Conservation (phyloP, 1,140 invertebrate genomes). For the Matsumurasca onukii region DNA sequence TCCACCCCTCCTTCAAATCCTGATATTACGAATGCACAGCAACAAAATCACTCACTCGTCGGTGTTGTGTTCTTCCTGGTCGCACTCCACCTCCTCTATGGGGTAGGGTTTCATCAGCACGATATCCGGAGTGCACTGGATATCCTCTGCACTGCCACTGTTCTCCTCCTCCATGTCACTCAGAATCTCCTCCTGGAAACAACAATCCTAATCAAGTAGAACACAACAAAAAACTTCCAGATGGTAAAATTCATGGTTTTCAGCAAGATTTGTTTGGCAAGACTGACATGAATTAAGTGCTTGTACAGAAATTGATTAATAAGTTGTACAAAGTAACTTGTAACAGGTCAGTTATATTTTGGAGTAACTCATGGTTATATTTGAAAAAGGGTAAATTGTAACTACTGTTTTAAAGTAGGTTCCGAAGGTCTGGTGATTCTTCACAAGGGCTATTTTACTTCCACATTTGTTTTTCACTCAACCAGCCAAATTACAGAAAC, state of each 20-base stretch:
- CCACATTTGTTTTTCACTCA: no score
- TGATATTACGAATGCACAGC: no score
- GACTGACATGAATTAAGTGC: no score
- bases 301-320: not conserved
- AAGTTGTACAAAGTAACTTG: not conserved
- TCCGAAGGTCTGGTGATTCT: no score
- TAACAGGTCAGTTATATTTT: not conserved
- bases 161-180: not conserved
- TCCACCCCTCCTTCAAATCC: no score
- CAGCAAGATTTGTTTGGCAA: no score
- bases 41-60: not conserved
- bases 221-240: not conserved
- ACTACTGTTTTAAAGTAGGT: no score
- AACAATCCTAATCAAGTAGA: not conserved
- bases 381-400: no score
- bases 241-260: not conserved
- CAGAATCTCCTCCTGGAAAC: not conserved
- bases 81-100: slow-evolving; percentile 1
- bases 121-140: slow-evolving; percentile 19
- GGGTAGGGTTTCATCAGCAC: not conserved
- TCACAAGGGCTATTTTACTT: no score
- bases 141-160: not conserved
- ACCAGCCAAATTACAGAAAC: no score
- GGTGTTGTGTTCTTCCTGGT: not conserved
- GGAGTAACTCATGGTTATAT: not conserved